A percentile compares a stretch with the other conserved stretches of the same genome.
These are phyloP conservation scores for Aspidiotus destructor DNA, from an alignment of 2,888 invertebrate genomes.

Conservation along the genomic window DNA sequence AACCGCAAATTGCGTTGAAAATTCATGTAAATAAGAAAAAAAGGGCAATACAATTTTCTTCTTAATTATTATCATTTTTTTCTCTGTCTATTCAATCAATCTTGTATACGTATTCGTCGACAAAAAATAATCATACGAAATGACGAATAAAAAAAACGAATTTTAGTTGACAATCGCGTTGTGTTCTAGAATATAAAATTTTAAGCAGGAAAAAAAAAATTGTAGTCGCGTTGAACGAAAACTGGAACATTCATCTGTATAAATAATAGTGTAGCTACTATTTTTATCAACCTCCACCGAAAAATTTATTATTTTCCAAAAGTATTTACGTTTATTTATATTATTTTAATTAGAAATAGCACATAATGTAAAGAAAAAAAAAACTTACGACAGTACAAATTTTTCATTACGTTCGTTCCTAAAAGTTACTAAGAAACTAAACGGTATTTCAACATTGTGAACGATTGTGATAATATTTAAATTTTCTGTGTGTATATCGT, in stretches of 20 bases:
- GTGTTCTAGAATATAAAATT: not conserved
- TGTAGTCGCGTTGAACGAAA: no score
- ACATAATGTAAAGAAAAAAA: conserved; percentile 7
- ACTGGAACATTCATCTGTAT: no score
- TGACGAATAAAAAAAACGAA: not conserved
- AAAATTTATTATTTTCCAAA: not conserved
- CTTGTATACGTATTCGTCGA: not conserved
- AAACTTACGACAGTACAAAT: conserved; percentile 18
- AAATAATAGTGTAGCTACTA: no score
- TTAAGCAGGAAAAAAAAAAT: no score
- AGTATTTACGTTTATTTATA: conserved; percentile 1
- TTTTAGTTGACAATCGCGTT: not conserved
- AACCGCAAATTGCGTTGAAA: no score
- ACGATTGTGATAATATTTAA: conserved; percentile 27
- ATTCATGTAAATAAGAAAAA: no score
- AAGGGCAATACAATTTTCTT: not conserved
- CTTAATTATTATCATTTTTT: not conserved
- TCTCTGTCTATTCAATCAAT: not conserved
- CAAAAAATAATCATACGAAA: not conserved
- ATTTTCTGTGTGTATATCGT: conserved; percentile 21
- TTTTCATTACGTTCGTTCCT: conserved; percentile 27
- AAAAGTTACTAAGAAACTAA: conserved; percentile 20
- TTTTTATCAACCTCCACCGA: no score
- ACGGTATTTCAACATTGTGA: conserved; percentile 27
- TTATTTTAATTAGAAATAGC: no score